A percentile compares a stretch with the other conserved stretches of the same genome.
These are phyloP conservation scores for Brachyhypopomus occidentalis DNA, from an alignment of 2,113 vertebrate species.

Conservation along the genomic window DNA sequence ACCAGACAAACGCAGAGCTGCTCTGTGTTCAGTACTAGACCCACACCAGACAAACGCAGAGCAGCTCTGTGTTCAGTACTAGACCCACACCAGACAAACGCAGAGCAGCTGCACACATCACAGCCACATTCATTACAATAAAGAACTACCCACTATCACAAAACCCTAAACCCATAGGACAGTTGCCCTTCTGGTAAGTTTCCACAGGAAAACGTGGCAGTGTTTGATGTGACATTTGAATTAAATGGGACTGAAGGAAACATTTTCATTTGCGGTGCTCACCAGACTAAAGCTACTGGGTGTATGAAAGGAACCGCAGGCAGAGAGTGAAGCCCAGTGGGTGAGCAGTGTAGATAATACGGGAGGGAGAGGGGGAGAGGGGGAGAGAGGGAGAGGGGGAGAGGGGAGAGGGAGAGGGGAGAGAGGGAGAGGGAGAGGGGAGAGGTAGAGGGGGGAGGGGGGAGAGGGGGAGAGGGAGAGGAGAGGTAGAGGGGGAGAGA, in stretches of 20 bases:
- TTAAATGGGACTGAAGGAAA: conserved; percentile 26
- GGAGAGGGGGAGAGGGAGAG: no score
- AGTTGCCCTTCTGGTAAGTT: conserved; percentile 11
- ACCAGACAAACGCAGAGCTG: background rate
- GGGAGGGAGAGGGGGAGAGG: background rate
- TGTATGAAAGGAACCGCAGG: conserved; percentile 13
- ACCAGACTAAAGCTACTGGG: conserved; percentile 27
- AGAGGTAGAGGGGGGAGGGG: no score
- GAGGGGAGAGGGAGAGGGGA: background rate
- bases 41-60: background rate
- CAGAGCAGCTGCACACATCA: background rate
- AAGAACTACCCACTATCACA: background rate
- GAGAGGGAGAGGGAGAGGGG: background rate
- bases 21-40: background rate
- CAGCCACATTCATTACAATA: background rate
- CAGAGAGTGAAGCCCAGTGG: background rate
- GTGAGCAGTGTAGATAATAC: background rate
- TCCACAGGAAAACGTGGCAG: conserved; percentile 18
- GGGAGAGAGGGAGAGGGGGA: background rate
- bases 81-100: background rate
- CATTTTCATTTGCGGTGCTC: background rate
- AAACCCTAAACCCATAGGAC: conserved; percentile 13
- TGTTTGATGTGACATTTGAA: conserved; percentile 34
- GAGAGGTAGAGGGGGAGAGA: background rate
- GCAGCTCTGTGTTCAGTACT: background rate